Base-by-base conservation (phyloP, 2,888 invertebrate genomes). In the Coecobrya sp. region DNA sequence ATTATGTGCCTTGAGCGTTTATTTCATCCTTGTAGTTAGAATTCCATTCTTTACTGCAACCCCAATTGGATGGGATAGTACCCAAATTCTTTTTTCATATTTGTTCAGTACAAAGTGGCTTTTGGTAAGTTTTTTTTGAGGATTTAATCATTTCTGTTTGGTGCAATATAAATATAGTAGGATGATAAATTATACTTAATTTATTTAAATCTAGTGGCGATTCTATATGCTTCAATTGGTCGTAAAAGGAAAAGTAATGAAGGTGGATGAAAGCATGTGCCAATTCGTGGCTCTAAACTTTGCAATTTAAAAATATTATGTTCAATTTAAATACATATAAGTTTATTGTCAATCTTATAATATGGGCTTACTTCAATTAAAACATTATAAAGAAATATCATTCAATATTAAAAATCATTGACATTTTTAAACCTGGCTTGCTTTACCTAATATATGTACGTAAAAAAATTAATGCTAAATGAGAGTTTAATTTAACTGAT, bases 211-310 rank as follows among this genome's bases (percentile, higher is more conserved):
- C 8, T 36, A n/a, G 89, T 89, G 89, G 89, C 89, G 89, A 8
- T 84, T 82, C 13, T 89, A 82, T 73, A 89, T 82, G 82, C 70
- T 89, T 5, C 89, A 84, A 27, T 36, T 62, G 16, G 4, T 89
- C 0, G n/a, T 89, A 0, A 19, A 42, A 59, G 89, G 89, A 25
- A 82, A 55, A 55, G 19, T 42, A 2, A 55, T 68, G 68, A 36
- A 82, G 16, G 73, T 89, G 0, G 22, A 36, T 16, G 82, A 89
- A 22, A 19, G 42, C 0, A 8, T 52, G 7, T 16, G 36, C n/a
- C 68, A 81, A 4, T 30, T 49, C 68, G 68, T 81, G 8, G 62
- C 88, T 11, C 11, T 81, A 13, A 65, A 25, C 16, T 81, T 81
- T 49, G 79, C 88, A 19, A 59, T 87, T 73, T n/a, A 65, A 65